A percentile compares a stretch with the other conserved stretches of the same genome.
phyloP scores from a whole-genome alignment of 37 sponge, comb jelly and placozoan genomes.

The Crambe crambe region DNA sequence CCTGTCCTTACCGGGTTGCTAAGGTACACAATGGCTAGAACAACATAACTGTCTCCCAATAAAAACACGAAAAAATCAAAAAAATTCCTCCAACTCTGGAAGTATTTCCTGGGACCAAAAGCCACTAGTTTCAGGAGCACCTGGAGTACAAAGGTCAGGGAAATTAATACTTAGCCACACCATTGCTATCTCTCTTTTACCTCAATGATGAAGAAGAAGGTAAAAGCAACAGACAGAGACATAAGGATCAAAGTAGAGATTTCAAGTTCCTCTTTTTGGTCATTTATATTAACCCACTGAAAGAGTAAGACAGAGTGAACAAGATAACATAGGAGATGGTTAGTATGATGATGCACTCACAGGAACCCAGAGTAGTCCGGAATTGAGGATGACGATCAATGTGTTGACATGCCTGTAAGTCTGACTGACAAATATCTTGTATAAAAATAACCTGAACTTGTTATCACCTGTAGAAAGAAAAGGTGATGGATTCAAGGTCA shows the following conservation, averaged over 20 bases:
- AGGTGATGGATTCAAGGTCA: no score
- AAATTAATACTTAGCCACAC: not conserved
- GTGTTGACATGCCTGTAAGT: slow-evolving; percentile 15
- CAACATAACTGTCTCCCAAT: slow-evolving; percentile 22
- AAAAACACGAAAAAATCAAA: slow-evolving; percentile 46
- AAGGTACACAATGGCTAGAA: slow-evolving; percentile 27
- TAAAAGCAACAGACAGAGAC: slow-evolving; percentile 12
- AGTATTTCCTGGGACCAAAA: slow-evolving; percentile 42
- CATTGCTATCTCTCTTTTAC: slow-evolving; percentile 2
- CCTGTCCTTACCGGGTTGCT: not conserved
- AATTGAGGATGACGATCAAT: slow-evolving; percentile 27
- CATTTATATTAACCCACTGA: slow-evolving; percentile 9
- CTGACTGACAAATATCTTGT: slow-evolving; percentile 31
- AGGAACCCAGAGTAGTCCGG: slow-evolving; percentile 30
- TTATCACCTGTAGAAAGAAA: slow-evolving; percentile 21
- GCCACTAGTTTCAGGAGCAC: slow-evolving; percentile 52
- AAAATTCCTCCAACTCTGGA: slow-evolving; percentile 54
- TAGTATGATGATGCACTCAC: slow-evolving; percentile 15
- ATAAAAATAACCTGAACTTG: slow-evolving; percentile 33
- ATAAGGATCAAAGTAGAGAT: not conserved
- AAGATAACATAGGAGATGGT: not conserved
- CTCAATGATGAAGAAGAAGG: slow-evolving; percentile 47
- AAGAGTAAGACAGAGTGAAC: not conserved
- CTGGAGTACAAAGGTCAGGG: not conserved
- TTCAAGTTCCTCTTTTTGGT: not conserved